Conservation (phyloP, 1,140 invertebrate genomes). For the Olivierus martensii region DNA sequence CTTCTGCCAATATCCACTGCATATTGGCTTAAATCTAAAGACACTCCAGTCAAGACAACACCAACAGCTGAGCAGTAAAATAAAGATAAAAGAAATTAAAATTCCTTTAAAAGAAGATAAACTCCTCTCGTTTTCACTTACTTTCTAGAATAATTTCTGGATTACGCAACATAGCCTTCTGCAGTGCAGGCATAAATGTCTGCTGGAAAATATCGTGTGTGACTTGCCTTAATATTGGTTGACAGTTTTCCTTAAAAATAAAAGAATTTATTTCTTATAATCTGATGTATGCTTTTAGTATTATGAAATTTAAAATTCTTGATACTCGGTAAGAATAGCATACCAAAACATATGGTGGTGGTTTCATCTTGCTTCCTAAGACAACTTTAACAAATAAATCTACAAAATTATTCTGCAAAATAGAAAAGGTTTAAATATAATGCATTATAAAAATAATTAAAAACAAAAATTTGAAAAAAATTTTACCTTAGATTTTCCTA, state of each 20-base stretch:
- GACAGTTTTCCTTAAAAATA: not conserved
- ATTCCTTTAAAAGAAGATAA: too few species aligned
- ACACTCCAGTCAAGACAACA: conserved; percentile 50
- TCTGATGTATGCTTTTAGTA: too few species aligned
- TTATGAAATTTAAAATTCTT: too few species aligned
- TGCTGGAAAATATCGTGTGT: conserved; percentile 58
- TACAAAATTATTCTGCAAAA: conserved; percentile 42
- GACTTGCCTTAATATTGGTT: conserved; percentile 43
- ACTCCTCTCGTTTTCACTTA: too few species aligned
- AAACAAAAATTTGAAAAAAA: conserved; percentile 4
- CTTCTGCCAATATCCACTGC: conserved; percentile 66
- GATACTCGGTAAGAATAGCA: too few species aligned
- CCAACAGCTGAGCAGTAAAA: conserved; percentile 46
- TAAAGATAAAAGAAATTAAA: too few species aligned
- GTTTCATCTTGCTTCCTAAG: conserved; percentile 62
- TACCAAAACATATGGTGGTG: conserved; percentile 48
- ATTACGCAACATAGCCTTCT: conserved; percentile 83
- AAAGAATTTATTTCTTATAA: conserved; percentile 19
- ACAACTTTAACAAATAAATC: conserved; percentile 65
- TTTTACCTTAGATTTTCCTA: conserved; percentile 30
- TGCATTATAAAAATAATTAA: conserved; percentile 6
- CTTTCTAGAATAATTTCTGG: conserved; percentile 73
- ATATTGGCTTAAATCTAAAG: conserved; percentile 63
- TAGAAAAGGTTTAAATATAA: conserved; percentile 13
- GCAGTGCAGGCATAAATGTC: conserved; percentile 61